These are phyloP conservation scores for Actinemys pallida DNA, from an alignment of 2,113 vertebrate genomes.

Conservation along the genomic window DNA sequence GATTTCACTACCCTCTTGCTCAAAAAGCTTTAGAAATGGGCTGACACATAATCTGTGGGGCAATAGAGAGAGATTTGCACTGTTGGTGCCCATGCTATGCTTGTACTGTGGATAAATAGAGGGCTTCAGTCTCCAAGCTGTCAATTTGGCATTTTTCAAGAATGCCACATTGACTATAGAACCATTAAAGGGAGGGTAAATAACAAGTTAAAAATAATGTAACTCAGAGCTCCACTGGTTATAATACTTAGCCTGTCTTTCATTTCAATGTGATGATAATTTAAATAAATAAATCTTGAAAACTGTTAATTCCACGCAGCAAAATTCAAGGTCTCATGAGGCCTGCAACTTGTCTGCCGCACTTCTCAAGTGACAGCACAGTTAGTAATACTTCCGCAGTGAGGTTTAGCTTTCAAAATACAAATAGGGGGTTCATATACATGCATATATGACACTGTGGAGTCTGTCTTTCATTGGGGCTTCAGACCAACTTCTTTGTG, in stretches of 20 bases:
- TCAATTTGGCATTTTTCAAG: background rate
- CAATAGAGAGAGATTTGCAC: conserved; percentile 4
- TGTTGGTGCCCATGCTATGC: background rate
- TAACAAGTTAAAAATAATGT: background rate
- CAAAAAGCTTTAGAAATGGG: conserved; percentile 38
- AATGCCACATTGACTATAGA: background rate
- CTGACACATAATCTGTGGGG: conserved; percentile 41
- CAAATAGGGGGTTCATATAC: background rate
- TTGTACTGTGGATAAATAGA: background rate
- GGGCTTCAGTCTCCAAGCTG: background rate
- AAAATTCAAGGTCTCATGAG: background rate
- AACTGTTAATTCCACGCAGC: background rate
- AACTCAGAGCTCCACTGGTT: rapidly evolving
- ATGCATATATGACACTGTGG: background rate
- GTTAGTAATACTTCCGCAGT: background rate
- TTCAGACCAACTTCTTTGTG: background rate
- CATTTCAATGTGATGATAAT: background rate
- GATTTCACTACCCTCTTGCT: background rate
- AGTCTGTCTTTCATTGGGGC: background rate
- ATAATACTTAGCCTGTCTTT: background rate
- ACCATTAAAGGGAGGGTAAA: conserved; percentile 21
- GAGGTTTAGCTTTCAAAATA: background rate
- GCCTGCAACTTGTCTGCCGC: background rate
- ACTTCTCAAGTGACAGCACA: background rate
- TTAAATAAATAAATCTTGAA: background rate